Conservation (phyloP, 2,888 invertebrate species). For the Aphelenchoides bicaudatus region DNA sequence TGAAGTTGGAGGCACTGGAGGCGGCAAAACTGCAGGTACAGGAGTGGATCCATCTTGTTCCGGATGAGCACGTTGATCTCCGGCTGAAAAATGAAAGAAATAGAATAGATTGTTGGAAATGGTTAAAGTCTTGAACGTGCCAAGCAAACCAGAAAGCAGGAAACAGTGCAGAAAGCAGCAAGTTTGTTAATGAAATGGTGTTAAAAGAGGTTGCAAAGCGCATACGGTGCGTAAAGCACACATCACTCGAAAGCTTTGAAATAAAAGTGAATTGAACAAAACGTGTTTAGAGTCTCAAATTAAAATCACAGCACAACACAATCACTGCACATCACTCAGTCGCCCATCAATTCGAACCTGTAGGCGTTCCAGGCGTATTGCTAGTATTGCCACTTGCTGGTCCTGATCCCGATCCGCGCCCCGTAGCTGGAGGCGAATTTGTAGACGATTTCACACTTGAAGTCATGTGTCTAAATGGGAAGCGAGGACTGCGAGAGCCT, state of each 20-base stretch:
- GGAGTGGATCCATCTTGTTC: slow-evolving; percentile 38
- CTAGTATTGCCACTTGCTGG: slow-evolving; percentile 1
- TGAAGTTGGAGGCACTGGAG: not conserved
- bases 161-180: too few species aligned
- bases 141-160: slow-evolving; percentile 12
- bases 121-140: not conserved
- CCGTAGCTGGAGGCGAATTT: slow-evolving; percentile 23
- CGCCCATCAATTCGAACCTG: slow-evolving; percentile 3
- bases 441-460: slow-evolving; percentile 31
- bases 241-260: not conserved
- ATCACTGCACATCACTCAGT: not conserved
- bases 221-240: not conserved
- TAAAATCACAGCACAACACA: not conserved
- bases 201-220: too few species aligned
- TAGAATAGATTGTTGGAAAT: not conserved
- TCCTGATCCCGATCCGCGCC: slow-evolving; percentile 19
- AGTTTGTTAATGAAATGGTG: too few species aligned
- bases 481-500: slow-evolving; percentile 20
- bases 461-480: slow-evolving; percentile 35
- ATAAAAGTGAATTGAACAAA: too few species aligned
- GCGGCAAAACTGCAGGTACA: not conserved
- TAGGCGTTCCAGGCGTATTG: slow-evolving; percentile 12
- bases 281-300: not conserved
- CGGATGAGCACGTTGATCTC: slow-evolving; percentile 57
- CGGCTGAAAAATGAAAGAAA: slow-evolving; percentile 41